Evolutionary conservation across 2,888 invertebrate species (phyloP), one percentile per base, ranked within the genome.

Genomic region (Hybos culiciformis): DNA sequence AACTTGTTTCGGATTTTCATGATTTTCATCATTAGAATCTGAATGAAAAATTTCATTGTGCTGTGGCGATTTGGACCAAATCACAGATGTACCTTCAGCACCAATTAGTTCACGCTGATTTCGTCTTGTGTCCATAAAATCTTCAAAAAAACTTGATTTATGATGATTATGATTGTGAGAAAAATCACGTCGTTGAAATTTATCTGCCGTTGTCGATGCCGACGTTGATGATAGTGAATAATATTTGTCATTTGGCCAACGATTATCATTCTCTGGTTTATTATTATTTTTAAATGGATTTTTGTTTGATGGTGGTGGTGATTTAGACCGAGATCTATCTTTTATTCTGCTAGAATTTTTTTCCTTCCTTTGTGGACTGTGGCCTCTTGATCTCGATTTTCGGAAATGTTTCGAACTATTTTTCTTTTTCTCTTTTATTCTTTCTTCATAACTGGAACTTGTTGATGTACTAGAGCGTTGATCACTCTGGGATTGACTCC

Each of bases 41-140:
- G 56, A 54, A 1, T 53, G 80, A 41, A 49, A 51, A 2, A 32
- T 21, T 77, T 79, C 76, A 49, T 77, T 73, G 50, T 73, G 72
- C 1, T 70, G 56, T 1, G 87, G 87, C 3, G 84, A 84, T 59
- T 77, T 78, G 21, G 77, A 79, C 87, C 87, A 87, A 39, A 84
- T 70, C 46, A 74, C 70, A 3, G 75, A 67, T 17, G 78, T 75
- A 8, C 83, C 83, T 46, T 76, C 66, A 52, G 75, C 70, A 2
- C 85, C 84, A 36, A 87, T 80, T 48, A 75, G 67, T 57, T 87
- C 86, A 37, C 87, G 68, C 54, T 86, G 79, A 52, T 75, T 74
- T 43, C 85, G 66, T 43, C 85, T 65, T 1, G 77, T 73, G 54
- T 83, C 83, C 66, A 82, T 70, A 48, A 78, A 78, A 51, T 78